Conservation (phyloP, 2,113 vertebrate genomes). For the Bostrychus sinensis region DNA sequence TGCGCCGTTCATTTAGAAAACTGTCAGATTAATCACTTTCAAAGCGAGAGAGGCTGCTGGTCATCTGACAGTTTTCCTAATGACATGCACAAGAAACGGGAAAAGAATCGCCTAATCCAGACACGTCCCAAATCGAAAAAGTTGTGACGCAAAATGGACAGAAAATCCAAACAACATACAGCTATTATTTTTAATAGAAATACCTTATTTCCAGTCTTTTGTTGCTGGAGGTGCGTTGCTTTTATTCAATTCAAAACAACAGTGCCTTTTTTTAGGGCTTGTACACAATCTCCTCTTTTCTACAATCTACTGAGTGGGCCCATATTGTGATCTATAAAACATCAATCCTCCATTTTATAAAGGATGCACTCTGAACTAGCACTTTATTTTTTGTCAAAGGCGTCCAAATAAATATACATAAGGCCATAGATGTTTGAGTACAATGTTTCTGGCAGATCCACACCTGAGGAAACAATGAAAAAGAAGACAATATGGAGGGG, state of each 20-base stretch:
- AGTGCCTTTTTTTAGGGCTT: no score
- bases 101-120: no score
- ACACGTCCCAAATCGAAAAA: no score
- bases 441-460: conserved; percentile 18
- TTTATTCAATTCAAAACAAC: no score
- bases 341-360: conserved; percentile 32
- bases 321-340: conserved; percentile 24
- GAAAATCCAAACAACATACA: no score
- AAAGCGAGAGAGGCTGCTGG: conserved; percentile 27
- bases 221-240: no score
- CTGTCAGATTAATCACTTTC: conserved; percentile 48
- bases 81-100: conserved; percentile 1
- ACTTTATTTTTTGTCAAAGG: conserved; percentile 17
- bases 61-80: conserved; percentile 13
- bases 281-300: conserved; percentile 1
- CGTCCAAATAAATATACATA: conserved; percentile 11
- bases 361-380: conserved; percentile 22
- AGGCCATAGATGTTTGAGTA: not conserved
- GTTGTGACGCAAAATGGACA: no score
- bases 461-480: conserved; percentile 6
- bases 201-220: no score
- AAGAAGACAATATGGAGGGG: not conserved
- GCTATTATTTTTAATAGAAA: no score
- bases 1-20: conserved; percentile 27
- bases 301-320: not conserved